phyloP scores from a whole-genome alignment of 2,113 vertebrate species.

The Petromus typicus region DNA sequence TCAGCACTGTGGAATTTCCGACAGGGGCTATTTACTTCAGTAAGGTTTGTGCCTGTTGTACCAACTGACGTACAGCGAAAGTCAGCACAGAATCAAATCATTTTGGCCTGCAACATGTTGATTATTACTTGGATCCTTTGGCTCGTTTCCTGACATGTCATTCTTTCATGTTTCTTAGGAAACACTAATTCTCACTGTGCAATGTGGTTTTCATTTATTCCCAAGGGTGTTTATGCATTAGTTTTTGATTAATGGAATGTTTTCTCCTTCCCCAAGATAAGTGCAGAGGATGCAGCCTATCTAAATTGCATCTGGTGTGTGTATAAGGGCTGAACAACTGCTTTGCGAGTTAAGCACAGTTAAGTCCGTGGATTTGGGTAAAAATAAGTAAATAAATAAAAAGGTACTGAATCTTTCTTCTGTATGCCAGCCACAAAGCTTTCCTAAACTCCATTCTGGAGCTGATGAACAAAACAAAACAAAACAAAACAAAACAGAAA shows the following conservation, averaged over 20 bases:
- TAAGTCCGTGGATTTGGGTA: conserved; percentile 72
- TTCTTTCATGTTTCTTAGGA: conserved; percentile 65
- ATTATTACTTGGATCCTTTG: conserved; percentile 24
- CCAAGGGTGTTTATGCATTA: conserved; percentile 61
- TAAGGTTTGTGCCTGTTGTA: background rate
- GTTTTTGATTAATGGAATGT: conserved; percentile 75
- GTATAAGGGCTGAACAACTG: conserved; percentile 45
- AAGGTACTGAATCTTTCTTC: conserved; percentile 57
- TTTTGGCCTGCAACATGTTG: background rate
- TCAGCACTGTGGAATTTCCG: background rate
- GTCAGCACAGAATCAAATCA: background rate
- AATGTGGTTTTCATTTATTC: conserved; percentile 63
- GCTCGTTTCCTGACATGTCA: conserved; percentile 45
- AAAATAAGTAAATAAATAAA: conserved; percentile 76
- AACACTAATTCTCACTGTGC: conserved; percentile 44
- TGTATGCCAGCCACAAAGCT: background rate
- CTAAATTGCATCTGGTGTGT: conserved; percentile 78
- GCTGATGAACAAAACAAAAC: background rate
- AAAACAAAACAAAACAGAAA: background rate
- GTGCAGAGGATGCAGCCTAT: conserved; percentile 35
- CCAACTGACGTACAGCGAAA: background rate
- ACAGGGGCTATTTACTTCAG: background rate
- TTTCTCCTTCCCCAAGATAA: conserved; percentile 64
- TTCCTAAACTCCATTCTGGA: conserved; percentile 19
- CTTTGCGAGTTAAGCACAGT: conserved; percentile 72